Evolutionary conservation across 2,113 vertebrate genomes (phyloP).

Genomic region (Delphinus delphis): DNA sequence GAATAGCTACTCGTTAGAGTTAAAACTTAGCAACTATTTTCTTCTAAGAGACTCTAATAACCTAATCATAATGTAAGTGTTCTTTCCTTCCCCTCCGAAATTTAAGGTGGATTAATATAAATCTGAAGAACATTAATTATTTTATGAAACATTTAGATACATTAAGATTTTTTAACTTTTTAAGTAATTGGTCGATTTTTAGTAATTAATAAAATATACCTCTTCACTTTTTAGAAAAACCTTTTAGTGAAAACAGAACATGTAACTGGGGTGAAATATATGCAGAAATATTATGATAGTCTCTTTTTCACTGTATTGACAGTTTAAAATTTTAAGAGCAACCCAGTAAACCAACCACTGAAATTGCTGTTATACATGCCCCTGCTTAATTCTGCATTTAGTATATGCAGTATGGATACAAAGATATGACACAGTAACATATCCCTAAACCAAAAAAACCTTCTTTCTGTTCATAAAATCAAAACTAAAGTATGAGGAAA

Average conservation of each 20-base stretch:
- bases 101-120: conserved; percentile 24
- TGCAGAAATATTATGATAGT: conserved; percentile 65
- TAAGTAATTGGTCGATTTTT: conserved; percentile 63
- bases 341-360: background rate
- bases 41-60: background rate
- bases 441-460: background rate
- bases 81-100: conserved; percentile 11
- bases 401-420: background rate
- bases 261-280: conserved; percentile 25
- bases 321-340: conserved; percentile 31
- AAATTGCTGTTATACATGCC: background rate
- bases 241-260: conserved; percentile 48
- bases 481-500: background rate
- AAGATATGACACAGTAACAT: background rate
- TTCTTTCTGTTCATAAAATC: background rate
- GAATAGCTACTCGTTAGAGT: background rate
- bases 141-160: conserved; percentile 57
- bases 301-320: background rate
- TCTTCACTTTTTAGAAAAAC: conserved; percentile 27
- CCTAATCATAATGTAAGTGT: background rate
- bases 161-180: conserved; percentile 56
- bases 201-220: conserved; percentile 51
- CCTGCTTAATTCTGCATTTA: background rate
- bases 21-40: conserved; percentile 32
- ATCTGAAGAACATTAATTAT: conserved; percentile 43